phyloP scores from a whole-genome alignment of 1,140 invertebrate species.

The Callitettix versicolor region DNA sequence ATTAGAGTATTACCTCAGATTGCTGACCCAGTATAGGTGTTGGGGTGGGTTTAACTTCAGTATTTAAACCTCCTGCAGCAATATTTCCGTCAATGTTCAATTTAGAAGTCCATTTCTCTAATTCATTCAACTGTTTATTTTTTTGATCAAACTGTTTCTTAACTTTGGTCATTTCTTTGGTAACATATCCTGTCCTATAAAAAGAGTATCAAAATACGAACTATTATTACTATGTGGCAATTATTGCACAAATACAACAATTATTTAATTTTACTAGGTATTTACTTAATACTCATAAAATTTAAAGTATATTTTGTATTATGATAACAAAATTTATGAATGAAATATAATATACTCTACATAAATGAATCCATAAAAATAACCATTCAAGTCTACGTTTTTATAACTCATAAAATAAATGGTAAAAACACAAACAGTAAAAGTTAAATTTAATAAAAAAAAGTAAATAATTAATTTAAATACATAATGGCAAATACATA shows the following conservation, averaged over 20 bases:
- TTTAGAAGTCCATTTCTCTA: conserved; percentile 39
- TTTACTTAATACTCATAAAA: background rate
- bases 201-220: no score
- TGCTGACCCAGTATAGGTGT: conserved; percentile 32
- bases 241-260: no score
- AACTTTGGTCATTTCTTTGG: conserved; percentile 47
- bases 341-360: no score
- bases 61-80: conserved; percentile 21
- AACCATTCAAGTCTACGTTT: no score
- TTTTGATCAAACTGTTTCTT: conserved; percentile 36
- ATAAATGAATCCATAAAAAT: no score
- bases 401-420: no score
- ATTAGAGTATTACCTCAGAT: conserved; percentile 23
- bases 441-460: no score
- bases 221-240: no score
- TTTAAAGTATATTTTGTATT: background rate
- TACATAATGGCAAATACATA: no score
- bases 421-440: no score
- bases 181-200: conserved; percentile 49
- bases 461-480: no score
- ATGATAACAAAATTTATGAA: background rate
- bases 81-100: conserved; percentile 11
- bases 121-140: conserved; percentile 37
- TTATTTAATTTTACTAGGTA: no score
- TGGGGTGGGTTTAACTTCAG: conserved; percentile 20